Evolutionary conservation across 1,140 invertebrate genomes (phyloP).

Genomic region (Aricia agestis): DNA sequence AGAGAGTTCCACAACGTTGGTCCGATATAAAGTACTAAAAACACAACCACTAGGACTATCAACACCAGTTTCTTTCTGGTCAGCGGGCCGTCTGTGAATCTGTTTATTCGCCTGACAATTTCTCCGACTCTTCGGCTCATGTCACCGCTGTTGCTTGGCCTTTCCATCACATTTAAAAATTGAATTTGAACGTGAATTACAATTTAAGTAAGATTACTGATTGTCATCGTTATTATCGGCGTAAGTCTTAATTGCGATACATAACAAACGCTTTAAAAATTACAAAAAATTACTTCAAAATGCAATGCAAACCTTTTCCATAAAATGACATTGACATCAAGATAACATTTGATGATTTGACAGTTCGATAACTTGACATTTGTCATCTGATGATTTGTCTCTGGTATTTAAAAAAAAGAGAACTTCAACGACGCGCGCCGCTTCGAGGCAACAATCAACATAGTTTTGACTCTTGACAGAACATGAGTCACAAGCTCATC

Average conservation of each 20-base stretch:
- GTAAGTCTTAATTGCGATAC: not conserved
- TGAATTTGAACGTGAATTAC: not conserved
- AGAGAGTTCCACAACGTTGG: conserved; percentile 80
- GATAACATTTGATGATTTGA: not conserved
- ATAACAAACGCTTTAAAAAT: not conserved
- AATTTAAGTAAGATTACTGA: not conserved
- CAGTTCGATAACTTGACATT: not conserved
- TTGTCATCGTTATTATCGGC: conserved; percentile 4
- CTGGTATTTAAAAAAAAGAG: conserved; percentile 2
- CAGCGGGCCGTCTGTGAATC: conserved; percentile 78
- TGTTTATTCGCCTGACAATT: conserved; percentile 74
- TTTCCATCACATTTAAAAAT: conserved; percentile 48
- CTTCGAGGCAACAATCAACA: too few species aligned
- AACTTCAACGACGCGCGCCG: too few species aligned
- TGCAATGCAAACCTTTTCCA: not conserved
- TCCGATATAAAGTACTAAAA: conserved; percentile 80
- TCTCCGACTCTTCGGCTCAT: conserved; percentile 65
- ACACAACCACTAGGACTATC: conserved; percentile 77
- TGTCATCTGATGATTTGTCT: not conserved
- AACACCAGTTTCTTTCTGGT: conserved; percentile 82
- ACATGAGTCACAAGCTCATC: not conserved
- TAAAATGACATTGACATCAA: not conserved
- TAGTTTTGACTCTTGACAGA: too few species aligned
- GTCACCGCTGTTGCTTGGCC: conserved; percentile 45
- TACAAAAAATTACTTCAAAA: not conserved